Evolutionary conservation across 2,888 invertebrate genomes (phyloP).

Genomic region (Bembecia ichneumoniformis): DNA sequence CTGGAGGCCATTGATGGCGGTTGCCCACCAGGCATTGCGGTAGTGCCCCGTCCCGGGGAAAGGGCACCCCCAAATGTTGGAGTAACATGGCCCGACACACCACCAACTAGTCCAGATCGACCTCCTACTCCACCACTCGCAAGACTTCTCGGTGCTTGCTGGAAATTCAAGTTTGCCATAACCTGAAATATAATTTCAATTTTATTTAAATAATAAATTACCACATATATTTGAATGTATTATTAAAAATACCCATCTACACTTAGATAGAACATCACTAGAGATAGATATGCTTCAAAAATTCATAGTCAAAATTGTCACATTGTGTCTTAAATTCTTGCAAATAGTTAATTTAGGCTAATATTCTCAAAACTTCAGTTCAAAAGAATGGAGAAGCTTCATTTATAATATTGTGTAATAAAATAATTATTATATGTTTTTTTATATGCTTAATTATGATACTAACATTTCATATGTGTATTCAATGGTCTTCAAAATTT

Average conservation of each 20-base stretch:
- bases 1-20: slow-evolving; percentile 74
- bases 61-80: slow-evolving; percentile 64
- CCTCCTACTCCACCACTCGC: slow-evolving; percentile 77
- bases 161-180: slow-evolving; percentile 95
- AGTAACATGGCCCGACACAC: slow-evolving; percentile 73
- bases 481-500: slow-evolving; percentile 26
- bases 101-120: slow-evolving; percentile 82
- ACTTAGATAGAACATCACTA: no score
- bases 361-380: no score
- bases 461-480: slow-evolving; percentile 41
- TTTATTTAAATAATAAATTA: neutral
- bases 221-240: neutral
- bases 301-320: no score
- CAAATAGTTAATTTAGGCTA: neutral
- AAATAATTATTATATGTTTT: no score
- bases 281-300: no score
- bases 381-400: no score
- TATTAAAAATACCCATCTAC: no score
- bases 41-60: slow-evolving; percentile 56
- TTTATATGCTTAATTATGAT: slow-evolving; percentile 5
- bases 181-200: slow-evolving; percentile 62
- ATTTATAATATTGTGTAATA: no score
- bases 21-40: slow-evolving; percentile 61
- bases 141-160: slow-evolving; percentile 90
- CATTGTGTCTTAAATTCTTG: no score